Conservation (phyloP, 2,888 invertebrate species). For the Chrysolina oricalcia region DNA sequence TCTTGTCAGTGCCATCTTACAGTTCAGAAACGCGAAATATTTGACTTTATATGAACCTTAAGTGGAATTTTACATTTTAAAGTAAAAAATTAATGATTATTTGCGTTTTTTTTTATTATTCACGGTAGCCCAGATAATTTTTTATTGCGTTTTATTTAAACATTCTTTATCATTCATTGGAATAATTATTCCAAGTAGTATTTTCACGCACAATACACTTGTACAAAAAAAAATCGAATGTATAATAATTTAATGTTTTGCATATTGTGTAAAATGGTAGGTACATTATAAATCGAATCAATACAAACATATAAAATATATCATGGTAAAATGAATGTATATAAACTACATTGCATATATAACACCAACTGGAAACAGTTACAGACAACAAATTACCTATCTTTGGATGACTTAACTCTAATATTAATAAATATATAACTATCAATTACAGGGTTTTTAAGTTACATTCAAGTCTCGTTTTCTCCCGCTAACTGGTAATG, state of each 20-base stretch:
- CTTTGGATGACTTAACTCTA: constrained; percentile 53
- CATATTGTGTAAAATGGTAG: constrained; percentile 47
- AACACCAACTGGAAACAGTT: constrained; percentile 48
- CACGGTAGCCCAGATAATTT: no score
- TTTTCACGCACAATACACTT: no score
- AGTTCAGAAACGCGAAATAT: no score
- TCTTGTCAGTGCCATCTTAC: no score
- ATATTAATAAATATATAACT: constrained; percentile 52
- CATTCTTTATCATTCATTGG: no score
- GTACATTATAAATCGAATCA: constrained; percentile 51
- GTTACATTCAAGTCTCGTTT: constrained; percentile 67
- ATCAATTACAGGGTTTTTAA: constrained; percentile 36
- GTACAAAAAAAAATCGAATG: background rate
- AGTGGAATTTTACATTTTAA: no score
- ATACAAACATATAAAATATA: constrained; percentile 61
- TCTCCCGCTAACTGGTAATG: constrained; percentile 91
- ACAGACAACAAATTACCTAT: constrained; percentile 49
- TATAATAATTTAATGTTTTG: constrained; percentile 49
- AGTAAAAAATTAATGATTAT: no score
- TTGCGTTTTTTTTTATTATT: no score
- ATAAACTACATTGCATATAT: constrained; percentile 57
- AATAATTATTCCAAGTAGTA: no score
- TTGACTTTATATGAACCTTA: no score
- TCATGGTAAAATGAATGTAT: constrained; percentile 57
- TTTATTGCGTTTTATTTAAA: no score